A percentile compares a stretch with the other conserved stretches of the same genome.
phyloP scores from a whole-genome alignment of 2,888 invertebrate species.

The Flexamia atlantica region DNA sequence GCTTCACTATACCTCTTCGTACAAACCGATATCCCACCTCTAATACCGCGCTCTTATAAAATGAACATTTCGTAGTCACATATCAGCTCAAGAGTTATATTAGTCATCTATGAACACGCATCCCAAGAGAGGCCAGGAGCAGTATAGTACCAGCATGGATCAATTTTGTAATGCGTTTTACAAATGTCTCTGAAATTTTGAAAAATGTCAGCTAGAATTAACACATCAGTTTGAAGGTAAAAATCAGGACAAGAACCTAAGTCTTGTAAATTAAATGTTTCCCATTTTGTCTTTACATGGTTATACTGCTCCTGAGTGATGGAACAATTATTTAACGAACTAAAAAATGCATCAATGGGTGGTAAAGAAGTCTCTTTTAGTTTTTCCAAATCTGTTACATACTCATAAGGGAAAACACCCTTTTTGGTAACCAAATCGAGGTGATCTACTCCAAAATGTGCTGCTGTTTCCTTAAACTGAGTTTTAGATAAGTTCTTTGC shows the following conservation, averaged over 20 bases:
- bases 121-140: conserved; percentile 58
- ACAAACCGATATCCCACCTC: conserved; percentile 61
- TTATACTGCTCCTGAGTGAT: conserved; percentile 71
- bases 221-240: conserved; percentile 62
- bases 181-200: conserved; percentile 64
- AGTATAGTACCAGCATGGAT: conserved; percentile 63
- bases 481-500: conserved; percentile 10
- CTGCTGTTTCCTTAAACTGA: conserved; percentile 52
- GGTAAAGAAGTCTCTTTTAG: conserved; percentile 68
- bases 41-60: conserved; percentile 65
- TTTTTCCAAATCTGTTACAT: conserved; percentile 63
- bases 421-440: conserved; percentile 60
- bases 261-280: conserved; percentile 70
- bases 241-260: conserved; percentile 71
- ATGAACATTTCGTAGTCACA: conserved; percentile 64
- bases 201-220: conserved; percentile 64
- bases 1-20: conserved; percentile 27
- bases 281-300: conserved; percentile 72
- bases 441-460: conserved; percentile 47
- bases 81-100: conserved; percentile 63
- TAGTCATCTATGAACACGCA: conserved; percentile 60
- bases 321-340: conserved; percentile 66
- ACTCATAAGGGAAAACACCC: conserved; percentile 68
- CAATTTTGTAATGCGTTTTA: conserved; percentile 56
- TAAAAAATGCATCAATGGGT: conserved; percentile 69